Base-by-base conservation (phyloP, 2,888 invertebrate species). In the Ceramica pisi region DNA sequence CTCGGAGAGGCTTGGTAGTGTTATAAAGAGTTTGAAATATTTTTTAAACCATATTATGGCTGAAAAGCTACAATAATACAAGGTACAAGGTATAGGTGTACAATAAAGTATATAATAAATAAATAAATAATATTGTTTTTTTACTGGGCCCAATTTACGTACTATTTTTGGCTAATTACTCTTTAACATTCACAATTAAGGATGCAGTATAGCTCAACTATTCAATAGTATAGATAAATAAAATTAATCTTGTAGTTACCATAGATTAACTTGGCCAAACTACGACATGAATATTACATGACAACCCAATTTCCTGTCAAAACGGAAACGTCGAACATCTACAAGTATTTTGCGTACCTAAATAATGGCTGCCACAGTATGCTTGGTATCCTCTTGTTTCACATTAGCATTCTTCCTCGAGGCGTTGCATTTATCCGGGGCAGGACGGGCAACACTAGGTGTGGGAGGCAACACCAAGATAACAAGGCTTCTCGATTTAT, bases 401-500 rank as follows among this genome's bases (percentile, higher is more conserved):
- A 61, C 60, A 81, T 80, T 76, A 67, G 67, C 78, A 72, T 71
- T 71, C 66, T 78, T 71, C 73, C 82, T 71, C 61, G 50, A 63
- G 80, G 81, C 80, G 68, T 77, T 64, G 71, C 67, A 82, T 80
- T 83, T 78, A 83, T 76, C 66, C 68, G 67, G 61, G 63, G 66
- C 73, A 73, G 56, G 74, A 74, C 78, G 59, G 62, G 74, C 59
- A 64, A 72, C 82, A 71, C 74, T 69, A 67, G 59, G 72, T 67
- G 88, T 88, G 85, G 88, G 88, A 75, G 86, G 78, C 78, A 61
- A 56, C 60, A 63, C 71, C 21, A 59, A 78, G 87, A 87, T 86
- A 88, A 88, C 82, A 81, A 86, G 84, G 75, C 75, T 70, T 75
- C 55, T 79, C 75, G 72, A 86, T 86, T 86, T 84, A 86, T 86